Conservation (phyloP, 2,797 vertebrate species). For the Protosalanx chinensis region DNA sequence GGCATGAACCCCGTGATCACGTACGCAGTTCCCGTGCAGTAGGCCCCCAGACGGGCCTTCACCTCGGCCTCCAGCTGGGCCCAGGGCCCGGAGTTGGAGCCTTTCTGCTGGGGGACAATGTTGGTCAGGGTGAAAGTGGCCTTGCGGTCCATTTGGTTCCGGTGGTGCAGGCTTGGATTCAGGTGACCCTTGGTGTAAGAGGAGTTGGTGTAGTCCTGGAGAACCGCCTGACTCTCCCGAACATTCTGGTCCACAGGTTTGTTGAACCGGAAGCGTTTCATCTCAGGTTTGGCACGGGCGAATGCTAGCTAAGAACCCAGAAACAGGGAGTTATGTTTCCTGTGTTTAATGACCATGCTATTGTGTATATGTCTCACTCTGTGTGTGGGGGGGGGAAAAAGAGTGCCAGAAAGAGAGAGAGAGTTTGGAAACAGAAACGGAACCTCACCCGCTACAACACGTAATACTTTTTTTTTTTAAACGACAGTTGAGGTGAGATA, state of each 20-base stretch:
- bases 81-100: conserved; percentile 63
- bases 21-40: conserved; percentile 50
- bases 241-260: conserved; percentile 53
- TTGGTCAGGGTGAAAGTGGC: conserved; percentile 71
- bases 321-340: not conserved
- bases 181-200: conserved; percentile 65
- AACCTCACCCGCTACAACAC: conserved; percentile 4
- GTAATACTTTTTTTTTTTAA: no score
- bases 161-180: conserved; percentile 64
- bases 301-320: conserved; percentile 50
- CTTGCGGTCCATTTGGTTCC: conserved; percentile 25
- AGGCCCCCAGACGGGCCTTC: conserved; percentile 13
- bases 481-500: no score
- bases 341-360: not conserved
- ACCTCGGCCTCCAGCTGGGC: conserved; percentile 30
- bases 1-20: conserved; percentile 61
- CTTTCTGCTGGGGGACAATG: conserved; percentile 54
- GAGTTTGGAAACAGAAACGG: conserved; percentile 13
- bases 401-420: not conserved
- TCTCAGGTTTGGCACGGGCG: conserved; percentile 49
- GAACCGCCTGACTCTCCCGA: conserved; percentile 62
- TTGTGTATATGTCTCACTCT: not conserved
- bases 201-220: conserved; percentile 57
- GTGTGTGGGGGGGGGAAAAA: not conserved
- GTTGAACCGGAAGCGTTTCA: conserved; percentile 38